phyloP scores from a whole-genome alignment of 53 echinoderm and acorn worm genomes.

The Paracentrotus lividus region DNA sequence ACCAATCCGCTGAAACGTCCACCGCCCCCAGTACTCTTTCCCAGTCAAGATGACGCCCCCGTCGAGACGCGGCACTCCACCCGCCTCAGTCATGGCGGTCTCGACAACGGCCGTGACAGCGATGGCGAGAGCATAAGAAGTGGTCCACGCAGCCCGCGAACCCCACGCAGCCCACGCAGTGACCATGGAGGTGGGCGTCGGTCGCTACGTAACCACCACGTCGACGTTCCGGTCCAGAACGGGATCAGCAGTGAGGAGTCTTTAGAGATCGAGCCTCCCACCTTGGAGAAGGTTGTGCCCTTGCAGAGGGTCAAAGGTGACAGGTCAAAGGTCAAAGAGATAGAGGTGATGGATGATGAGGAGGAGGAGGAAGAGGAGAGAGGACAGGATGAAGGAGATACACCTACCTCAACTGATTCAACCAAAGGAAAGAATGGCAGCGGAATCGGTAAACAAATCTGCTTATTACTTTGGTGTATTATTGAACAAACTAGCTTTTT shows the following conservation, averaged over 20 bases:
- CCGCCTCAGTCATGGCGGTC: neutral
- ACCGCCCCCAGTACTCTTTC: slow-evolving; percentile 55
- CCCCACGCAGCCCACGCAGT: neutral
- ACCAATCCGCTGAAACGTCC: slow-evolving; percentile 52
- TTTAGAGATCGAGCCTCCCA: slow-evolving; percentile 44
- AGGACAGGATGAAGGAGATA: slow-evolving; percentile 2
- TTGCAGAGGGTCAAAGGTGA: slow-evolving; percentile 25
- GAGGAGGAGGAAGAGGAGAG: neutral
- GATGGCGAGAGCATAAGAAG: slow-evolving; percentile 88
- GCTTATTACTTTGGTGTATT: neutral
- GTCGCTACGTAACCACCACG: slow-evolving; percentile 9
- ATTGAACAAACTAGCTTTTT: neutral
- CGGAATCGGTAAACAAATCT: slow-evolving; percentile 34
- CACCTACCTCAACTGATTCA: slow-evolving; percentile 61
- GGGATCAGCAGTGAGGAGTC: slow-evolving; percentile 58
- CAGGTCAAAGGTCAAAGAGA: slow-evolving; percentile 21
- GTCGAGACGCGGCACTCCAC: slow-evolving; percentile 8
- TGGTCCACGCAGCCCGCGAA: slow-evolving; percentile 52
- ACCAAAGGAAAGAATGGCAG: slow-evolving; percentile 24
- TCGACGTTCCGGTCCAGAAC: neutral
- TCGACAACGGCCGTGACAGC: slow-evolving; percentile 55
- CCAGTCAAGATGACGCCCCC: slow-evolving; percentile 44
- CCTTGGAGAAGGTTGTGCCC: slow-evolving; percentile 36
- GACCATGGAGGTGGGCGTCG: neutral
- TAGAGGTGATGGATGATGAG: slow-evolving; percentile 2